Conservation (phyloP, 2,888 invertebrate genomes). For the Pandemis corylana region DNA sequence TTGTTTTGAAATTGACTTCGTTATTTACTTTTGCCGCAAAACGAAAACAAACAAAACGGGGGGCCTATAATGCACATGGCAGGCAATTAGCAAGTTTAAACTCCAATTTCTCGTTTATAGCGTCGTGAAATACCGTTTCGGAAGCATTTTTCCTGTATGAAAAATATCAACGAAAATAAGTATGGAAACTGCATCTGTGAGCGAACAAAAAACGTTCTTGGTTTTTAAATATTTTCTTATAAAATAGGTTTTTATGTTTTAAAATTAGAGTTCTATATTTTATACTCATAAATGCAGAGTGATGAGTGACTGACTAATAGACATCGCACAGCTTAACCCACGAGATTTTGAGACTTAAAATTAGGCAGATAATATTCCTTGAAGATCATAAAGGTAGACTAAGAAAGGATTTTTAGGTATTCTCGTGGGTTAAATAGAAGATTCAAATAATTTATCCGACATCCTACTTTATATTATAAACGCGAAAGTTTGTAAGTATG, state of each 20-base stretch:
- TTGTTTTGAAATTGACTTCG: conserved; percentile 4
- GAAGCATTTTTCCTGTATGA: conserved; percentile 7
- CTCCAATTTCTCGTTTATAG: conserved; percentile 15
- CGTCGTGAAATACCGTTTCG: background rate
- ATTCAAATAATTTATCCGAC: no score
- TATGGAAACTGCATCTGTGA: background rate
- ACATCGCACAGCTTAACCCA: no score
- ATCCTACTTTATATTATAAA: no score
- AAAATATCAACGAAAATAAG: background rate
- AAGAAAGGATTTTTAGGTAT: no score
- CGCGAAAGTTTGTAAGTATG: no score
- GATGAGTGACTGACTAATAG: no score
- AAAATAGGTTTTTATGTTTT: background rate
- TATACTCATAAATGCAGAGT: no score
- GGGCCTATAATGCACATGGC: conserved; percentile 16
- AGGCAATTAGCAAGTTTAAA: conserved; percentile 28
- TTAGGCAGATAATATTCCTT: no score
- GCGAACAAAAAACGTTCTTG: background rate
- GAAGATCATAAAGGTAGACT: no score
- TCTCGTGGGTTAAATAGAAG: no score
- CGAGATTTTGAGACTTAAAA: no score
- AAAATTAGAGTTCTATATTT: no score
- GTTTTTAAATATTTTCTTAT: background rate
- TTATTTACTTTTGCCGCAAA: conserved; percentile 11
- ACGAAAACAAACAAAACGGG: conserved; percentile 6